These are phyloP conservation scores for Gallinago nigripennis DNA, from an alignment of 2,797 vertebrate species.

Conservation along the genomic window DNA sequence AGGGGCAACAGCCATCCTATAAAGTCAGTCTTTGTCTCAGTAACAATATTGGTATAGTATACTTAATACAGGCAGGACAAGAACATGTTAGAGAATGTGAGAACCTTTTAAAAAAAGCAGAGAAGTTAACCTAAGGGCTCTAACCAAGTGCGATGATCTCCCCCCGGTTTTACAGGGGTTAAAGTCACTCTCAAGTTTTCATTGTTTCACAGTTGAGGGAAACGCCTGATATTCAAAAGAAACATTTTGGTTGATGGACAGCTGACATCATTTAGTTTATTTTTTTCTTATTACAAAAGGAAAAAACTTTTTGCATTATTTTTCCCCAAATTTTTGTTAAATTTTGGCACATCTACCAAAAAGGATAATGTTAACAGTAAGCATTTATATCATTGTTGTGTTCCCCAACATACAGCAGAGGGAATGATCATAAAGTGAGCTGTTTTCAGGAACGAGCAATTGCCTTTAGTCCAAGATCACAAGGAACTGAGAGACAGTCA, in stretches of 20 bases:
- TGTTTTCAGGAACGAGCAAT: not conserved
- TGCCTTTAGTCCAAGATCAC: not conserved
- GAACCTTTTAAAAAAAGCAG: not conserved
- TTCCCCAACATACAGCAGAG: not conserved
- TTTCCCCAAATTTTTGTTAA: not conserved
- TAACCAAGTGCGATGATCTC: accelerated
- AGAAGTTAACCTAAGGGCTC: not conserved
- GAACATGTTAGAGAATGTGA: not conserved
- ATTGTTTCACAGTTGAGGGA: not conserved
- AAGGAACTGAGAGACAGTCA: not conserved
- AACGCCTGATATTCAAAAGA: not conserved
- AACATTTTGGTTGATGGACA: not conserved
- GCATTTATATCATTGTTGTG: not conserved
- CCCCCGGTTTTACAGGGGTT: not conserved
- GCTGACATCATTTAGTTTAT: not conserved
- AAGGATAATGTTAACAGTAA: not conserved
- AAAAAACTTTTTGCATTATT: not conserved
- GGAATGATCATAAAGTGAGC: not conserved
- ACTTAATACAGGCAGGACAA: not conserved
- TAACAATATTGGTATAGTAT: not conserved
- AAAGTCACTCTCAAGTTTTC: not conserved
- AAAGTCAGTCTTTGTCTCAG: not conserved
- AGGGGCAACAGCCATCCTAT: not conserved
- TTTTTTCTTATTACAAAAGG: not conserved
- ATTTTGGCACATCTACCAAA: not conserved